Percentiles rank a stretch among this genome's conserved stretches.
Conservation (phyloP, 2,797 vertebrate species). For the Orientallactaga sibirica region DNA sequence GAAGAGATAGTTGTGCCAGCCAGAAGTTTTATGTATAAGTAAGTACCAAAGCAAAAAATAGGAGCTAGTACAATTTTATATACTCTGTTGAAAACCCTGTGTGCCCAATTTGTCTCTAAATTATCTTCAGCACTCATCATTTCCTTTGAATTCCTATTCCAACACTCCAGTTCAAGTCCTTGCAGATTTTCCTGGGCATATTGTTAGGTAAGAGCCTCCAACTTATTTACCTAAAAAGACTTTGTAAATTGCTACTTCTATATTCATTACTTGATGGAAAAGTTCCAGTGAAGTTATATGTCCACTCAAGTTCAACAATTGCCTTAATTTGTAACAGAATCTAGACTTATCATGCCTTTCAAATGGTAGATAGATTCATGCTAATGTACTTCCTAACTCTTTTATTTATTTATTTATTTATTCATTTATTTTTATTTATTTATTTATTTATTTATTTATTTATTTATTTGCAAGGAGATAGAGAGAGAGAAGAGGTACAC, state of each 20-base stretch:
- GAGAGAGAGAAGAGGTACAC: too few species aligned
- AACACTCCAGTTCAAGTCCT: neutral
- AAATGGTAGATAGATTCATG: neutral
- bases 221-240: neutral
- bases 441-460: too few species aligned
- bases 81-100: neutral
- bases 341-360: neutral
- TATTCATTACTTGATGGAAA: neutral
- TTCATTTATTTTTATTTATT: too few species aligned
- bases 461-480: too few species aligned
- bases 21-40: neutral
- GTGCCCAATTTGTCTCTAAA: neutral
- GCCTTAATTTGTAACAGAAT: neutral
- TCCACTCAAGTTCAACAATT: neutral
- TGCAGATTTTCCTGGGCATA: neutral
- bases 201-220: neutral
- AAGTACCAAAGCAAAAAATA: slow-evolving; percentile 54
- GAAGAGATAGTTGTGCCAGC: slow-evolving; percentile 30
- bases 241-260: neutral
- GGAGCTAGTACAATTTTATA: neutral
- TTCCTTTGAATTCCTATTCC: neutral
- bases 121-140: neutral
- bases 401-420: too few species aligned
- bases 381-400: neutral
- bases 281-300: neutral